Evolutionary conservation across 2,797 vertebrate species (phyloP).

Genomic region (Melanotaenia maccullochi): DNA sequence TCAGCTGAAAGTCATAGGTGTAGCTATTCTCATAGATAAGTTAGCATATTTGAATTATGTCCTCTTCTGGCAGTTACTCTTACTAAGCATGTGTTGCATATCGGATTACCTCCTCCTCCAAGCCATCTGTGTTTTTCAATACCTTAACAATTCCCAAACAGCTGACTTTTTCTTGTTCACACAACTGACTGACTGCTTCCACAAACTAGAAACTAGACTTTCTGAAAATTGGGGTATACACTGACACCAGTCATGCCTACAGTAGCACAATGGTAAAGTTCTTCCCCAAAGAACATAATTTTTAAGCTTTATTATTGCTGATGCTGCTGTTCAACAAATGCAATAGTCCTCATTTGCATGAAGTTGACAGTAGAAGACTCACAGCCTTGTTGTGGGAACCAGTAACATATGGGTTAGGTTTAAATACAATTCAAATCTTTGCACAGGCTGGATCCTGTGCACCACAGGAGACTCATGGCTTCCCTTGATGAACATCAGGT

Average conservation of each 20-base stretch:
- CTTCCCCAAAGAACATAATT: background rate
- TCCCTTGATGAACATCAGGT: conserved; percentile 39
- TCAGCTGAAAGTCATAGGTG: background rate
- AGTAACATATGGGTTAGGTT: conserved; percentile 2
- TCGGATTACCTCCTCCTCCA: too few relatives aligned
- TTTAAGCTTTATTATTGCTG: background rate
- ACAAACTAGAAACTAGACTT: background rate
- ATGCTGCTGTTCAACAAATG: background rate
- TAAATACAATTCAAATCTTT: conserved; percentile 13
- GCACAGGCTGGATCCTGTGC: conserved; percentile 23
- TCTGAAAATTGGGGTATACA: background rate
- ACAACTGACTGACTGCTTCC: background rate
- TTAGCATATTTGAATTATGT: background rate
- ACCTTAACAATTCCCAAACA: background rate
- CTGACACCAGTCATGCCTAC: background rate
- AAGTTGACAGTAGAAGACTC: conserved; percentile 1
- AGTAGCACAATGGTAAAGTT: background rate
- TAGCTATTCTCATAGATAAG: background rate
- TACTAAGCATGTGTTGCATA: too few relatives aligned
- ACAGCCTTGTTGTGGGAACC: conserved; percentile 11
- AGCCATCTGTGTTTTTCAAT: background rate
- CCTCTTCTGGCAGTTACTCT: too few relatives aligned
- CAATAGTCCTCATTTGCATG: background rate
- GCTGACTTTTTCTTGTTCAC: background rate
- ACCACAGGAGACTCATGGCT: conserved; percentile 29